Percentiles rank a stretch among this genome's conserved stretches.
These are phyloP conservation scores for Brassicogethes aeneus DNA, from an alignment of 2,888 invertebrate species.

Conservation along the genomic window DNA sequence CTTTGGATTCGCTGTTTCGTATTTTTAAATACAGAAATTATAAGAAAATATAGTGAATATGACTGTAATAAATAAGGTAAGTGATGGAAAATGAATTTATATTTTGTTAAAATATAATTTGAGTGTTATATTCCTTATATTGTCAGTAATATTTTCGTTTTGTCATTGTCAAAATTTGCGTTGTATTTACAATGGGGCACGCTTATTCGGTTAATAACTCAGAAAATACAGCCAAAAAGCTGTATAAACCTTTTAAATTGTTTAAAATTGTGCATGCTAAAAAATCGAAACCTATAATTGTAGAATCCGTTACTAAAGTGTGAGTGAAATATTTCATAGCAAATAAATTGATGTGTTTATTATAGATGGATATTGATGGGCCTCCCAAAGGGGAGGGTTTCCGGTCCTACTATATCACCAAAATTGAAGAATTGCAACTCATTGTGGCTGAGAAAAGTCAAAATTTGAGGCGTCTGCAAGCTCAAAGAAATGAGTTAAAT, in stretches of 20 bases:
- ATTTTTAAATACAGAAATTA: no score
- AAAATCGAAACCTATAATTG: conserved; percentile 1
- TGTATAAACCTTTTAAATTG: not conserved
- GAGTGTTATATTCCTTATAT: conserved; percentile 5
- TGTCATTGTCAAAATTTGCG: not conserved
- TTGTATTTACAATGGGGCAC: not conserved
- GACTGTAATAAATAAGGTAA: conserved; percentile 27
- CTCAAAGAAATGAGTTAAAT: conserved; percentile 97
- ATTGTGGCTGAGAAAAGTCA: conserved; percentile 97
- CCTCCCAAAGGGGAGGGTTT: conserved; percentile 76
- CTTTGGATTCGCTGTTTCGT: not conserved
- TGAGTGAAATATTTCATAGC: no score
- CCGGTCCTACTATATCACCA: conserved; percentile 93
- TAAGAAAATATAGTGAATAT: no score
- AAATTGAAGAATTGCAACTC: conserved; percentile 94
- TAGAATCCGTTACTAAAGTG: not conserved
- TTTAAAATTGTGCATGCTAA: conserved; percentile 2
- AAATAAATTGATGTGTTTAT: no score
- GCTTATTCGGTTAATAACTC: not conserved
- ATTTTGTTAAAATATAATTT: no score
- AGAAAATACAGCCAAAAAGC: not conserved
- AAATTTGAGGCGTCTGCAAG: conserved; percentile 92
- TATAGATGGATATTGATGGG: conserved; percentile 66
- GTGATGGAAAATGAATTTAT: no score
- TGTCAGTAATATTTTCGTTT: not conserved